Conservation (phyloP, 2,113 vertebrate species). For the Morone chrysops region DNA sequence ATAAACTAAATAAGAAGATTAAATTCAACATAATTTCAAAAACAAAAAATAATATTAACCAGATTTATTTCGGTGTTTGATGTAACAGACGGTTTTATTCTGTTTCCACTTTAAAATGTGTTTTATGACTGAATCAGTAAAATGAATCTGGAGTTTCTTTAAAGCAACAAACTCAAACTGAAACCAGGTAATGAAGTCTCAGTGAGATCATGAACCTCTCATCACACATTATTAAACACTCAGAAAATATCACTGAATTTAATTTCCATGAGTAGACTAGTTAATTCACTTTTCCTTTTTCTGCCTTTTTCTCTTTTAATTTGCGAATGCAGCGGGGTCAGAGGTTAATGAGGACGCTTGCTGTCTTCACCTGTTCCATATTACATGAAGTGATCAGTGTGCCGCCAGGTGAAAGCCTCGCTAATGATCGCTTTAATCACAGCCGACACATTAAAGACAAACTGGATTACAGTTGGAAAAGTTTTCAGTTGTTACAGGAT, state of each 20-base stretch:
- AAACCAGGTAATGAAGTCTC: slow-evolving; percentile 7
- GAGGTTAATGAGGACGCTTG: slow-evolving; percentile 51
- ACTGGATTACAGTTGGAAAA: background rate
- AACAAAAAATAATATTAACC: too few relatives aligned
- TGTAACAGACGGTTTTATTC: too few relatives aligned
- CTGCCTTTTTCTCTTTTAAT: slow-evolving; percentile 36
- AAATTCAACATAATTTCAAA: too few relatives aligned
- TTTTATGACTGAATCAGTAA: too few relatives aligned
- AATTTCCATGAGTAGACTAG: slow-evolving; percentile 55
- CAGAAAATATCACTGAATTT: slow-evolving; percentile 33
- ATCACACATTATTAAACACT: slow-evolving; percentile 59
- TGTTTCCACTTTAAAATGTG: too few relatives aligned
- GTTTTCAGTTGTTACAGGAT: background rate
- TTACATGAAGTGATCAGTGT: slow-evolving; percentile 47
- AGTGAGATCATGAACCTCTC: slow-evolving; percentile 32
- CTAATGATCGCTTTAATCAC: slow-evolving; percentile 13
- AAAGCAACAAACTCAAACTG: too few relatives aligned
- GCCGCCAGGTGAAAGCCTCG: background rate
- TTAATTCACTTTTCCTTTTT: slow-evolving; percentile 49
- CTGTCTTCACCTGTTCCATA: slow-evolving; percentile 41
- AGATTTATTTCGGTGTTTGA: too few relatives aligned
- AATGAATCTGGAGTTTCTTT: too few relatives aligned
- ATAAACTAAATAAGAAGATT: too few relatives aligned
- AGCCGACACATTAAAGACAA: background rate
- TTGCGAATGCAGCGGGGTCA: slow-evolving; percentile 37